These are phyloP conservation scores for Crocuta crocuta DNA, from an alignment of 2,113 vertebrate genomes.

Conservation along the genomic window DNA sequence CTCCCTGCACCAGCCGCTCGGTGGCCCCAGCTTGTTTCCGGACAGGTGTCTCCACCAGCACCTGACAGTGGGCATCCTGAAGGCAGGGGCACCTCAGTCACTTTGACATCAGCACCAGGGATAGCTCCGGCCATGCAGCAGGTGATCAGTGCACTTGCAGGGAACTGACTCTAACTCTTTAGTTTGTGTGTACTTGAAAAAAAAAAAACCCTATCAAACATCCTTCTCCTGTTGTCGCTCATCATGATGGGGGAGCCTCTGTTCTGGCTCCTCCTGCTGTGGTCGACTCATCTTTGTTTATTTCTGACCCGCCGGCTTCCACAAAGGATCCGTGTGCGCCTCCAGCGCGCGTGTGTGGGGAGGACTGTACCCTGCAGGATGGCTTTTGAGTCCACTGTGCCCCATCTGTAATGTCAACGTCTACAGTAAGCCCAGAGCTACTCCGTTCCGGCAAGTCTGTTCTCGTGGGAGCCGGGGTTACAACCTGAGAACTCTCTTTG, in stretches of 20 bases:
- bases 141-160: background rate
- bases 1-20: fast-evolving
- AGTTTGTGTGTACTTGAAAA: slow-evolving; percentile 32
- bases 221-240: background rate
- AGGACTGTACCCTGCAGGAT: slow-evolving; percentile 22
- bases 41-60: background rate
- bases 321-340: slow-evolving; percentile 47
- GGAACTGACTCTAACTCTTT: background rate
- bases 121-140: background rate
- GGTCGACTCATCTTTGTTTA: slow-evolving; percentile 65
- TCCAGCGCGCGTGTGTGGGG: background rate
- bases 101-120: background rate
- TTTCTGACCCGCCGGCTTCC: slow-evolving; percentile 37
- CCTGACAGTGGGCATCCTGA: background rate
- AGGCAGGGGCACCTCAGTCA: background rate
- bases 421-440: background rate
- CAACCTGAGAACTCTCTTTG: background rate
- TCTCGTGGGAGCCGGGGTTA: background rate
- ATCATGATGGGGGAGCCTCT: slow-evolving; percentile 56
- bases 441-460: background rate
- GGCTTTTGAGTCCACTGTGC: slow-evolving; percentile 64
- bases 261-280: slow-evolving; percentile 24
- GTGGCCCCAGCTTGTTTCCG: fast-evolving
- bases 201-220: background rate
- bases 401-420: background rate